A percentile compares a stretch with the other conserved stretches of the same genome.
Evolutionary conservation across 1,140 invertebrate genomes (phyloP).

Genomic region (Microplitis mediator): DNA sequence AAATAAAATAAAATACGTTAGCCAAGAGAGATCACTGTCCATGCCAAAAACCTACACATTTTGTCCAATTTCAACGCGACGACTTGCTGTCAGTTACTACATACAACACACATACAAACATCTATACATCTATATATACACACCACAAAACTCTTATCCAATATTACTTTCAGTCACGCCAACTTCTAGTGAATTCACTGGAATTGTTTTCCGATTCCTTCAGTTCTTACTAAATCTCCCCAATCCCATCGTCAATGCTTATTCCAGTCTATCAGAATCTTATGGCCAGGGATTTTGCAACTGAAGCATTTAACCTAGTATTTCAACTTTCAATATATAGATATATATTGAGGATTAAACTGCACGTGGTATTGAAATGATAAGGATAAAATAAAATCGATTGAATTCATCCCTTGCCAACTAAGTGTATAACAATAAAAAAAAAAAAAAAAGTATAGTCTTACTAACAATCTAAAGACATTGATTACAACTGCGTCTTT

Average conservation of each 20-base stretch:
- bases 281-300: conserved; percentile 1
- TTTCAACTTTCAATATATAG: background rate
- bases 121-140: background rate
- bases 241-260: background rate
- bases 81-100: background rate
- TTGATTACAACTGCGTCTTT: no score
- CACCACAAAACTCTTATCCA: background rate
- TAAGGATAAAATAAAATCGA: no score
- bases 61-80: background rate
- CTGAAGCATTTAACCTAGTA: background rate
- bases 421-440: no score
- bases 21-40: background rate
- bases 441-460: no score
- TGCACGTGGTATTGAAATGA: no score
- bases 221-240: conserved; percentile 1
- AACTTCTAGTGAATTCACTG: conserved; percentile 28
- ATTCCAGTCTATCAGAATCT: conserved; percentile 5
- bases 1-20: background rate
- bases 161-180: conserved; percentile 12
- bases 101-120: background rate
- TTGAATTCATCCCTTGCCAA: no score
- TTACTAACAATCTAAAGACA: no score
- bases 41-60: background rate
- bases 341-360: background rate
- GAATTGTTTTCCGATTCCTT: conserved; percentile 31